These are phyloP conservation scores for Seriola quinqueradiata DNA, from an alignment of 2,113 vertebrate species.

Conservation along the genomic window DNA sequence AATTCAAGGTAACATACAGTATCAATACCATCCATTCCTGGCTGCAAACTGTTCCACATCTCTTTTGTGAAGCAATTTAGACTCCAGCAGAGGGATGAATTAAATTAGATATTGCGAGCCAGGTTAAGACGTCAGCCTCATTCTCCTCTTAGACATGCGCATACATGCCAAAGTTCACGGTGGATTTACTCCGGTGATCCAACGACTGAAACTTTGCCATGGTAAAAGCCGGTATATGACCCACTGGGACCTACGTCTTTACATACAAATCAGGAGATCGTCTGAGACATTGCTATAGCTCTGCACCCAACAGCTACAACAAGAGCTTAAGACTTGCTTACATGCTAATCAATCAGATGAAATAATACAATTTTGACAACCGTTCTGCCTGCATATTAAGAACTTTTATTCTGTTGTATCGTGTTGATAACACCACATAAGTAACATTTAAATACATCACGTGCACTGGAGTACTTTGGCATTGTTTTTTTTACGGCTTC, in stretches of 20 bases:
- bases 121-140: not conserved
- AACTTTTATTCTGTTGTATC: not conserved
- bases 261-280: too few species aligned
- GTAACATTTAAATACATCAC: not conserved
- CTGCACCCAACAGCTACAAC: not conserved
- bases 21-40: too few species aligned
- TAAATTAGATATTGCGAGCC: not conserved
- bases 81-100: too few species aligned
- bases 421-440: not conserved
- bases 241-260: too few species aligned
- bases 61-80: not conserved
- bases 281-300: not conserved
- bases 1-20: too few species aligned
- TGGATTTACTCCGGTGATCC: too few species aligned
- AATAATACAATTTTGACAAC: not conserved
- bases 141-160: not conserved
- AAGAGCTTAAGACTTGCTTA: not conserved
- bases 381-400: not conserved
- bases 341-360: not conserved
- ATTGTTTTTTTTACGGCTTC: not conserved
- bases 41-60: not conserved
- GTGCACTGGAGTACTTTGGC: not conserved
- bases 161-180: not conserved
- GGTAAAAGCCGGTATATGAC: too few species aligned
- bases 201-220: too few species aligned